Conservation (phyloP, 2,888 invertebrate species). For the Sthenelais limicola region DNA sequence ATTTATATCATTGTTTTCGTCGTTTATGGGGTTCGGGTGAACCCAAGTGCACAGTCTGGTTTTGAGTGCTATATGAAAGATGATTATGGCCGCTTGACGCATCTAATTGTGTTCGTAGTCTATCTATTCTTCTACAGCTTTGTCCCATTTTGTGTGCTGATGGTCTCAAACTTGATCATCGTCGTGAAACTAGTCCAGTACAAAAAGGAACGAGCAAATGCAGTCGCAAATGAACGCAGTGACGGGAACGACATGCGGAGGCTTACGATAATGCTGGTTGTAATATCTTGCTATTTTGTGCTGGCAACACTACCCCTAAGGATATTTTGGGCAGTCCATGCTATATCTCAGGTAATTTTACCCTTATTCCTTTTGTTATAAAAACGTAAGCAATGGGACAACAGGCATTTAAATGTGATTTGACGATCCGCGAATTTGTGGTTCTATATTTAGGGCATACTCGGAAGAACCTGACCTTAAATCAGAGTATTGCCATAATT, state of each 20-base stretch:
- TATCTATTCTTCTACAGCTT: conserved; percentile 37
- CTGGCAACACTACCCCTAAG: conserved; percentile 19
- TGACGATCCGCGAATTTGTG: no score
- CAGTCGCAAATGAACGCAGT: neutral
- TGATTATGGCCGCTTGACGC: conserved; percentile 13
- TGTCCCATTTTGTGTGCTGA: conserved; percentile 20
- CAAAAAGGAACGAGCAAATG: neutral
- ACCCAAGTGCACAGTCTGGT: no score
- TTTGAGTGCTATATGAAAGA: conserved; percentile 36
- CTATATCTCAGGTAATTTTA: conserved; percentile 24
- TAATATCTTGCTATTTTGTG: conserved; percentile 24
- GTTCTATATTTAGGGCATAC: no score
- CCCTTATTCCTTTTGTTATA: no score
- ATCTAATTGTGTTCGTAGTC: conserved; percentile 9
- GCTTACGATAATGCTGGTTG: conserved; percentile 26
- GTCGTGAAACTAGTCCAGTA: conserved; percentile 32
- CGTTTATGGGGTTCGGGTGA: conserved; percentile 15
- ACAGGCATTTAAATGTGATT: no score
- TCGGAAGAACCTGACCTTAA: no score
- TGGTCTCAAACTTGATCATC: conserved; percentile 19
- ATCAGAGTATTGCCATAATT: no score
- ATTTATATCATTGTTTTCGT: conserved; percentile 25
- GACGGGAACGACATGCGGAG: conserved; percentile 8
- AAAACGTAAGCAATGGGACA: no score
- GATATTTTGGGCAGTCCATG: conserved; percentile 19